Conservation (phyloP, 2,888 invertebrate genomes). For the Anodontia alba region DNA sequence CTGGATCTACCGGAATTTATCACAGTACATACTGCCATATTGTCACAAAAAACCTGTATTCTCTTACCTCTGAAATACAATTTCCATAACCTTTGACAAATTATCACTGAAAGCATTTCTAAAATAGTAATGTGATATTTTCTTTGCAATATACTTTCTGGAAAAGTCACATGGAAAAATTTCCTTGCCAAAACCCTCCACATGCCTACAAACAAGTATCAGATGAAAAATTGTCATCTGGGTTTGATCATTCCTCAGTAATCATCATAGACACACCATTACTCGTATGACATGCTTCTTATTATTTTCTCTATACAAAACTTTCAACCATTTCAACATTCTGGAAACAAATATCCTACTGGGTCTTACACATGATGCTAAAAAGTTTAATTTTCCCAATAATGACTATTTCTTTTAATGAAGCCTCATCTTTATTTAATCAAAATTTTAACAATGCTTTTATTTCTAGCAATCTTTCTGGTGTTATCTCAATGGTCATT, state of each 20-base stretch:
- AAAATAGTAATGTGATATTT: constrained; percentile 21
- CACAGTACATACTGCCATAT: constrained; percentile 4
- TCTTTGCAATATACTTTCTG: constrained; percentile 5
- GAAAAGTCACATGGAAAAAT: constrained; percentile 25
- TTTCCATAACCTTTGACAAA: constrained; percentile 23
- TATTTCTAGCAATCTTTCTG: constrained; percentile 1
- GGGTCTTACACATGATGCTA: constrained; percentile 17
- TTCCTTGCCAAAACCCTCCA: constrained; percentile 21
- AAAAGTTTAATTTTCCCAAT: constrained; percentile 26
- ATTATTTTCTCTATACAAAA: not conserved
- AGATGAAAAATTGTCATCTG: constrained; percentile 14
- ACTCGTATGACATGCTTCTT: constrained; percentile 1
- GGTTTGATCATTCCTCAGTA: constrained; percentile 5
- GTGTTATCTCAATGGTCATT: constrained; percentile 12
- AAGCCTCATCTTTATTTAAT: not conserved
- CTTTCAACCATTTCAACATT: constrained; percentile 18
- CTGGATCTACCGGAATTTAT: constrained; percentile 18
- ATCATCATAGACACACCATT: constrained; percentile 24
- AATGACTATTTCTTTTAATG: constrained; percentile 27
- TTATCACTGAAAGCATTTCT: constrained; percentile 24
- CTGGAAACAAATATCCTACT: constrained; percentile 15
- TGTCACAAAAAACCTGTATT: constrained; percentile 13
- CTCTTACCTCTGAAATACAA: not conserved
- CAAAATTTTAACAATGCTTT: constrained; percentile 16
- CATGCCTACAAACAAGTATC: constrained; percentile 32